These are phyloP conservation scores for Drosophila micromelanica DNA, from an alignment of 1,140 invertebrate species.

Conservation along the genomic window DNA sequence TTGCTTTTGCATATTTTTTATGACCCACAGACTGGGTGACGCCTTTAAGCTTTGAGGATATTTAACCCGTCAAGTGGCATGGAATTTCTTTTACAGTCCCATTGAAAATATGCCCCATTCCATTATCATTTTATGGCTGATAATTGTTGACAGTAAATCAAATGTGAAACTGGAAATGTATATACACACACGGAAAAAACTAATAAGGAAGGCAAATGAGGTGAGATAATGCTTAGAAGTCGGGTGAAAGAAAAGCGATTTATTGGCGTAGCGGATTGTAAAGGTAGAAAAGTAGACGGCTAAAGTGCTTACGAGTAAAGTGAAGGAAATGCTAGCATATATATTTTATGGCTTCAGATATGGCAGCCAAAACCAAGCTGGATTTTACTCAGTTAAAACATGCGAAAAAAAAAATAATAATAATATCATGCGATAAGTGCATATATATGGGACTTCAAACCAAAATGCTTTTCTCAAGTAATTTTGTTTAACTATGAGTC, in stretches of 20 bases:
- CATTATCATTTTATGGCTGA: conserved; percentile 39
- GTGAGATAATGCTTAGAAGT: conserved; percentile 24
- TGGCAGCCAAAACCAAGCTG: not conserved
- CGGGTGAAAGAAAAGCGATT: not conserved
- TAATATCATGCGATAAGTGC: too few relatives aligned
- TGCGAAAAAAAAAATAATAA: too few relatives aligned
- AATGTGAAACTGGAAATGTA: conserved; percentile 25
- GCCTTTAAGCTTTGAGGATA: conserved; percentile 22
- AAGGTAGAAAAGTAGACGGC: not conserved
- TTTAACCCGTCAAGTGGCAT: conserved; percentile 26
- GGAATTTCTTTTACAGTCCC: conserved; percentile 15
- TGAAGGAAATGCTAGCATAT: not conserved
- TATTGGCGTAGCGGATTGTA: not conserved
- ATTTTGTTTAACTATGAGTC: too few relatives aligned
- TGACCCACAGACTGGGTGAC: conserved; percentile 55
- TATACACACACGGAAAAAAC: conserved; percentile 17
- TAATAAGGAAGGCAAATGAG: conserved; percentile 40
- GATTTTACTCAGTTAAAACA: not conserved
- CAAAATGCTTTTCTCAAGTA: too few relatives aligned
- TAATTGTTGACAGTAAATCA: conserved; percentile 46
- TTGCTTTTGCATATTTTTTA: conserved; percentile 56
- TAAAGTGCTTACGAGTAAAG: not conserved
- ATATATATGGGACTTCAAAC: too few relatives aligned
- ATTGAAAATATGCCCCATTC: conserved; percentile 25
- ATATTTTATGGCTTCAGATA: not conserved